phyloP scores from a whole-genome alignment of 2,888 invertebrate genomes.

The Zygogramma bicolorata region DNA sequence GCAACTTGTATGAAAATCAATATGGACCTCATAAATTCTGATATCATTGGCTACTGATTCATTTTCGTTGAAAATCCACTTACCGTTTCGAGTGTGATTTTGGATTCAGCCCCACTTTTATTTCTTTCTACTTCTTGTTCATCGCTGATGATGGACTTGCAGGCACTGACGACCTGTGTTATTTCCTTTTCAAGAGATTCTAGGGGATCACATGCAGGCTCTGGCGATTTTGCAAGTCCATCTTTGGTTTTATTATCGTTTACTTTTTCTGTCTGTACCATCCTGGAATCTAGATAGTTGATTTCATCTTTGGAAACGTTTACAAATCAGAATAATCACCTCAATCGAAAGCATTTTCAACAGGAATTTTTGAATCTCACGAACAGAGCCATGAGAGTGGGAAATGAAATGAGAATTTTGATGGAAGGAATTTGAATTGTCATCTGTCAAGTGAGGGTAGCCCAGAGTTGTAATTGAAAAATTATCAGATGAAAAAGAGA shows the following conservation, averaged over 20 bases:
- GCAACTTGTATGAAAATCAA: too few species aligned
- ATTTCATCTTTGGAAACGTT: conserved; percentile 3
- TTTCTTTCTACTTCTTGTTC: background rate
- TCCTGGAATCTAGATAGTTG: conserved; percentile 12
- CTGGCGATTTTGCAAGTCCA: background rate
- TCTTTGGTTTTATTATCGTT: background rate
- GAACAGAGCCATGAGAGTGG: background rate
- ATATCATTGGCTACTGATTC: too few species aligned
- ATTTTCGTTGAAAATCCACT: too few species aligned
- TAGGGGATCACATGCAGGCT: conserved; percentile 13
- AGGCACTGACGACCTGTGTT: conserved; percentile 15
- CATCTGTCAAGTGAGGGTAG: background rate
- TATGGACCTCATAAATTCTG: background rate
- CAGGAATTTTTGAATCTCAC: background rate
- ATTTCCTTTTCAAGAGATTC: conserved; percentile 24
- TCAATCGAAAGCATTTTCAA: conserved; percentile 4
- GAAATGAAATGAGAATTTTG: background rate
- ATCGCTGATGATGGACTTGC: background rate
- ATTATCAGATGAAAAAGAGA: background rate
- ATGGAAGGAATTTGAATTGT: background rate
- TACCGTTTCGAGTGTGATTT: conserved; percentile 3
- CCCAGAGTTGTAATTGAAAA: background rate
- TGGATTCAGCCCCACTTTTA: background rate
- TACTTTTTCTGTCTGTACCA: background rate
- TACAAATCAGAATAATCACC: background rate